Base-by-base conservation (phyloP, 2,113 vertebrate species). In the Pandion haliaetus region DNA sequence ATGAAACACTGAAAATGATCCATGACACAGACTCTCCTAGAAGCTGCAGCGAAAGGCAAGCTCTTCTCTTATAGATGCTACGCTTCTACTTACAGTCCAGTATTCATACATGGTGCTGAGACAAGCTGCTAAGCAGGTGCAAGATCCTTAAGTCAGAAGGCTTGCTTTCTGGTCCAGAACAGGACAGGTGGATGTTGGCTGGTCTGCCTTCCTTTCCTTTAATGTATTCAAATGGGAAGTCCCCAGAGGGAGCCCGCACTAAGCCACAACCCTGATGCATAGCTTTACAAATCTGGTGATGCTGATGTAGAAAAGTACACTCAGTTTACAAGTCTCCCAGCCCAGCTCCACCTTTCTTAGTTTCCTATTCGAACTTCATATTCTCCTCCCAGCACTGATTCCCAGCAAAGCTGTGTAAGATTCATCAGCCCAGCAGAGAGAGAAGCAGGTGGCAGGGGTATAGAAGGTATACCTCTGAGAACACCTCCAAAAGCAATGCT, bases 301-400 rank as follows among this genome's bases (percentile, higher is more conserved):
- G 29, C 38, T 59, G 62, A n/a, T 49, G 34, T 1, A 38, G 74
- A 54, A 80, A 93, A 0, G 0, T 10, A 44, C 7, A 2, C 13
- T 29, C 20, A 23, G 23, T 52, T 49, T 32, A 40, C 32, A 57
- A 17, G 31, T 13, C 24, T 45, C 67, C 76, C 63, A 95, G 29
- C 38, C 54, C 80, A 74, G n/a, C 59, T 67, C 50, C 62, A 80
- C 32, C 26, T 83, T 49, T 12, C 77, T 55, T 2, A 32, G 25
- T 45, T 26, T 34, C 38, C 50, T 24, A 4, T 14, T 42, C 12
- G 26, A 78, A 38, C 31, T 9, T 13, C 12, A 10, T 0, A 6
- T 21, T 78, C 54, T 40, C 13, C 40, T 47, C 10, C 36, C 32
- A 26, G 52, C 29, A 24, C 40, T 1, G 4, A 65, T 12, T 38